phyloP scores from a whole-genome alignment of 2,888 invertebrate genomes.

The Eurytoma californica region DNA sequence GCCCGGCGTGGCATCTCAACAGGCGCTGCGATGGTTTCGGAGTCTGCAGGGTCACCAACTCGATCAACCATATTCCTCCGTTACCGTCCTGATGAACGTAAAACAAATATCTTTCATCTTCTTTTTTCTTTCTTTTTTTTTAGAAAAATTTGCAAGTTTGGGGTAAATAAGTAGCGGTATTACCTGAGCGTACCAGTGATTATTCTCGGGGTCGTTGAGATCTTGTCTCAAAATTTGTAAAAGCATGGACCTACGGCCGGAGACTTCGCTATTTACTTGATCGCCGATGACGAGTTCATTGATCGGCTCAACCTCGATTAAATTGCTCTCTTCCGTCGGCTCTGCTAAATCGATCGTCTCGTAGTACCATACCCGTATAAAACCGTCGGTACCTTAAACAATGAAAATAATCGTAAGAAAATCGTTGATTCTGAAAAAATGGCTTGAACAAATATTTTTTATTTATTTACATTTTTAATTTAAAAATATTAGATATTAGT shows the following conservation, averaged over 20 bases:
- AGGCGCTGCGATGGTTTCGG: conserved; percentile 76
- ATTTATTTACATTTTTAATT: too few relatives aligned
- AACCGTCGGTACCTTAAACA: conserved; percentile 82
- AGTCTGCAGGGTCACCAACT: conserved; percentile 77
- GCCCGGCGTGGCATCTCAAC: conserved; percentile 86
- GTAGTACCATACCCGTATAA: conserved; percentile 91
- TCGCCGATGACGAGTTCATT: conserved; percentile 84
- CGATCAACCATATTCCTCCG: conserved; percentile 87
- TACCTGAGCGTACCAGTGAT: conserved; percentile 87
- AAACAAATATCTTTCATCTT: not conserved
- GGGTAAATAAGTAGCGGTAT: conserved; percentile 59
- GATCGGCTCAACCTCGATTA: conserved; percentile 90
- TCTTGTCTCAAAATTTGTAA: conserved; percentile 77
- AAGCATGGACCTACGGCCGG: conserved; percentile 69
- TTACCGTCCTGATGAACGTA: conserved; percentile 82
- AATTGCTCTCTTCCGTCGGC: conserved; percentile 86
- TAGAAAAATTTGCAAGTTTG: not conserved
- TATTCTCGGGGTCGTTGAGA: conserved; percentile 69
- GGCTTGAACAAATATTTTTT: too few relatives aligned
- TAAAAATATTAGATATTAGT: too few relatives aligned
- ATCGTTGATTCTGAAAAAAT: too few relatives aligned
- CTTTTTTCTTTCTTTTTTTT: too few relatives aligned
- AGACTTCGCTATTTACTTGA: conserved; percentile 57
- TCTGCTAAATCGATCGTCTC: conserved; percentile 93
- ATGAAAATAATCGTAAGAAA: too few relatives aligned